A percentile compares a stretch with the other conserved stretches of the same genome.
These are phyloP conservation scores for Nannobrachium achirus DNA, from an alignment of 2,113 vertebrate species.

Conservation along the genomic window DNA sequence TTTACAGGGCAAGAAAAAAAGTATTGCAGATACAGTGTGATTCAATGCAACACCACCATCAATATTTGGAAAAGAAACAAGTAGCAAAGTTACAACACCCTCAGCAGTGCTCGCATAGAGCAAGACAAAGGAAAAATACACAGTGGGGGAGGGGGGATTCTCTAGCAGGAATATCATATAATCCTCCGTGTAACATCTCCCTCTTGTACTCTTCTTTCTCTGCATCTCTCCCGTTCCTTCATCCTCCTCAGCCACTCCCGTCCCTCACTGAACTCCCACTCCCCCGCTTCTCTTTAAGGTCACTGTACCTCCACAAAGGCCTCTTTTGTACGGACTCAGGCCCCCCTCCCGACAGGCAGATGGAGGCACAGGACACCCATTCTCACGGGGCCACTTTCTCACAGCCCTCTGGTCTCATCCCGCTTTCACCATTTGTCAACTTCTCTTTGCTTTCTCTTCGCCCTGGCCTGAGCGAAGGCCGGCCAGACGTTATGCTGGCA, in stretches of 20 bases:
- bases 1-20: too few species aligned
- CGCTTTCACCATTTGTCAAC: slow-evolving; percentile 9
- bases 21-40: too few species aligned
- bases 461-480: slow-evolving; percentile 22
- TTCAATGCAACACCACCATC: too few species aligned
- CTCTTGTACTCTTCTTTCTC: slow-evolving; percentile 1
- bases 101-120: too few species aligned
- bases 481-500: slow-evolving; percentile 13
- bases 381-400: slow-evolving; percentile 72
- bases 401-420: slow-evolving; percentile 56
- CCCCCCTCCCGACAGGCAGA: slow-evolving; percentile 63
- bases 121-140: too few species aligned
- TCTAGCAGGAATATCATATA: too few species aligned
- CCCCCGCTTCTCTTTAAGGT: slow-evolving; percentile 38
- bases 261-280: background rate
- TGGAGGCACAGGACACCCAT: slow-evolving; percentile 59
- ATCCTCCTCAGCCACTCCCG: background rate
- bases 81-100: too few species aligned
- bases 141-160: too few species aligned
- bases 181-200: background rate
- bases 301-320: slow-evolving; percentile 73
- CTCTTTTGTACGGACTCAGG: slow-evolving; percentile 59
- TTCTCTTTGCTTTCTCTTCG: slow-evolving; percentile 32
- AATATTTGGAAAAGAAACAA: too few species aligned
- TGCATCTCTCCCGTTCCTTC: background rate